Evolutionary conservation across 2,113 vertebrate genomes (phyloP), one percentile per base, ranked within the genome.

Genomic region (Callorhinus ursinus): DNA sequence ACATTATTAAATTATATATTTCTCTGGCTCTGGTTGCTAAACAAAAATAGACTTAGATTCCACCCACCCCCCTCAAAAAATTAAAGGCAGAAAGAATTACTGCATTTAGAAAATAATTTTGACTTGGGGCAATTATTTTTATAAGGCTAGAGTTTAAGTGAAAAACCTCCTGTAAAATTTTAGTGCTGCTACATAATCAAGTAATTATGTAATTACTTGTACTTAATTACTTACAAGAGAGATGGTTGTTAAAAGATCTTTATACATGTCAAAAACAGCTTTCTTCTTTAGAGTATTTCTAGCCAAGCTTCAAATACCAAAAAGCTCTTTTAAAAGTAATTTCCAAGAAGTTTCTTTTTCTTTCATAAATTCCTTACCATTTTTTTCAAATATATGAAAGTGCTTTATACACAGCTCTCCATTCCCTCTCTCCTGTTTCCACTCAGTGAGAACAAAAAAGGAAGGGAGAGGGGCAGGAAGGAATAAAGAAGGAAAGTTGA

Each of bases 101-200:
- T 93, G 26, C 98, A 97, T 98, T 97, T 96, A 98, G 95, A 96
- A 98, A 98, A 97, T 98, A 98, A 96, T 98, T 98, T 98, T 97
- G 80, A 98, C 92, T 98, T 96, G 33, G 97, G 96, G 42, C 81
- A 95, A 96, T 98, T 97, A 89, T 98, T 98, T 98, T 98, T 98
- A 88, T 96, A 97, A 97, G 71, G 51, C 65, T 91, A 88, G 21
- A 96, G 91, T 96, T 97, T 97, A 96, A 90, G 96, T 97, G 93
- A 96, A 97, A 98, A 98, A 91, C 82, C 76, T 97, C 98, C 84
- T 91, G 83, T 98, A 98, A 98, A 97, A 98, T 97, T 98, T 96
- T 97, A 97, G 79, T 97, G 98, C 86, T 96, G 97, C 93, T 84
- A 97, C 88, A 96, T 92, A 98, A 98, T 84, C 96, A 98, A 97